Base-by-base conservation (phyloP, 1,140 invertebrate species). In the Pemphigus obesinymphae region DNA sequence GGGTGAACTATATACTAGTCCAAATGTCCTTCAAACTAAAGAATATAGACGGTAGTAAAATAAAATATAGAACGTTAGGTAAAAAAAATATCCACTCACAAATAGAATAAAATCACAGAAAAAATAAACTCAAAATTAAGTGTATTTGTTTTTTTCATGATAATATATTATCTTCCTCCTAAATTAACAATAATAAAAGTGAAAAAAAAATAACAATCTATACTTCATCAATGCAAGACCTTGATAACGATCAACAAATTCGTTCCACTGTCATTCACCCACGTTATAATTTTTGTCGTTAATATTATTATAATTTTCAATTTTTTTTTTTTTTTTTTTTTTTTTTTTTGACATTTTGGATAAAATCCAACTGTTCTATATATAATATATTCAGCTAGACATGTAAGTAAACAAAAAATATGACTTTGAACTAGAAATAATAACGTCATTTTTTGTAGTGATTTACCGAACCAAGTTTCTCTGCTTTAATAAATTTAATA, bases 181-280 rank as follows among this genome's bases (percentile, higher is more conserved):
- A n/a, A 15, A 26, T 58, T 58, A 2, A 37, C 3, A 58, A 58
- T 15, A 58, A 76, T 23, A 78, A 40, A 78, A 50, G 58, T 58
- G 15, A 55, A 78, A 10, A 63, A 80, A 80, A 78, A 80, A 58
- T 55, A 11, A 31, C 76, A 11, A 43, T 31, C 37, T 26, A 78
- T 58, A 78, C 34, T 78, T 26, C 5, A 40, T 63, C 4, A 23
- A 15, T 73, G 23, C 20, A 15, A 50, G 40, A 63, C 76, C 73
- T 80, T 80, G 55, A 58, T 45, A 40, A 80, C 23, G 58, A 80
- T 45, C 76, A 63, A 58, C 53, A 5, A 20, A 80, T 80, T 80
- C 55, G 53, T 80, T 80, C 50, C 55, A 58, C 76, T 43, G 76
- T 80, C 76, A 45, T 80, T 80, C 76, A 80, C 53, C 76, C 55